Conservation (phyloP, 1,140 invertebrate species). For the Tachypleus tridentatus region DNA sequence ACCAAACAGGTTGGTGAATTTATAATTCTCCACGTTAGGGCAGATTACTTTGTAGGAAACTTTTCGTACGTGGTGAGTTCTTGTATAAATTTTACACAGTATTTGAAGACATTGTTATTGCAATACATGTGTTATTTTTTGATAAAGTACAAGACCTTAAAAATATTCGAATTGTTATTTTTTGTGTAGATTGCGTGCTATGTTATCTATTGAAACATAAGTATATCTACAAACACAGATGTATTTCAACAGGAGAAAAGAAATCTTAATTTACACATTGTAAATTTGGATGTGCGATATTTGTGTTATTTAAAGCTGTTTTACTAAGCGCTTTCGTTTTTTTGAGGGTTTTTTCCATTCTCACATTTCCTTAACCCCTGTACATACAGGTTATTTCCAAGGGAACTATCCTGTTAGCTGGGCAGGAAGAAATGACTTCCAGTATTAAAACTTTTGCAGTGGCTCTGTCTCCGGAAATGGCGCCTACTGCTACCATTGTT, state of each 20-base stretch:
- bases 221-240: no score
- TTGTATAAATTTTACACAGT: background rate
- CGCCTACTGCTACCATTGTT: constrained; percentile 75
- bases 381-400: constrained; percentile 51
- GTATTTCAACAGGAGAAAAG: no score
- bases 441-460: constrained; percentile 72
- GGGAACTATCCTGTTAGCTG: constrained; percentile 42
- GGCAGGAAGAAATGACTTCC: constrained; percentile 31
- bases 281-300: background rate
- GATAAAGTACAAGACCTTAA: no score
- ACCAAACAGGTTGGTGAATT: constrained; percentile 66
- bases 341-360: background rate
- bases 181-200: no score
- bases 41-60: constrained; percentile 75
- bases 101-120: background rate
- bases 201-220: no score
- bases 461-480: constrained; percentile 83
- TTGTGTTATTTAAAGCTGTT: background rate
- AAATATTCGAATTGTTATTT: no score
- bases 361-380: background rate
- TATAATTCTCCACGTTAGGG: constrained; percentile 84
- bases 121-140: background rate
- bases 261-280: no score
- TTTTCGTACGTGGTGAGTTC: constrained; percentile 64
- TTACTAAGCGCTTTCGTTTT: background rate